Conservation (phyloP, 2,888 invertebrate species). For the Erynnis tages region DNA sequence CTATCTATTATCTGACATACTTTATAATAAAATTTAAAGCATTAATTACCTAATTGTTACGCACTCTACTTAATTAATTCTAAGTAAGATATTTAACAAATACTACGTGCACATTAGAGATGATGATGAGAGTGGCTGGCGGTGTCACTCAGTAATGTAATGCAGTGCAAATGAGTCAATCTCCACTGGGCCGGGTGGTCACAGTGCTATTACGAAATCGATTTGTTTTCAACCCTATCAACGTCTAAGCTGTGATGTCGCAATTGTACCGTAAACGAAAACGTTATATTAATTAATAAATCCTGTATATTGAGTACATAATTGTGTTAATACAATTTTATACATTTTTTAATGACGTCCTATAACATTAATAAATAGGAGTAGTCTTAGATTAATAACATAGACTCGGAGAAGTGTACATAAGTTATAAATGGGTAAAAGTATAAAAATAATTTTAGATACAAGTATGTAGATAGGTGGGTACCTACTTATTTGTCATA, state of each 20-base stretch:
- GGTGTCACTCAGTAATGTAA: slow-evolving; percentile 79
- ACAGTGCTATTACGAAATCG: slow-evolving; percentile 76
- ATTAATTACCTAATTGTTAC: slow-evolving; percentile 5
- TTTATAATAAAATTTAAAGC: background rate
- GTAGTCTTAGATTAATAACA: too few species aligned
- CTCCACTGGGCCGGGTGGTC: slow-evolving; percentile 69
- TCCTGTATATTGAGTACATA: background rate
- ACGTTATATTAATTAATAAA: slow-evolving; percentile 43
- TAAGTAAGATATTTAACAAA: slow-evolving; percentile 35
- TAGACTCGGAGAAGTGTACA: too few species aligned
- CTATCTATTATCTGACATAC: too few species aligned
- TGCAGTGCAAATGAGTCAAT: slow-evolving; percentile 82
- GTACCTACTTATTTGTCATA: too few species aligned
- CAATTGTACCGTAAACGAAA: slow-evolving; percentile 41
- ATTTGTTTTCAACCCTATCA: slow-evolving; percentile 56
- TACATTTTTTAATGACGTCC: too few species aligned
- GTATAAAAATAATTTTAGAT: too few species aligned
- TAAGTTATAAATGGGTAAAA: too few species aligned
- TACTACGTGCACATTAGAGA: slow-evolving; percentile 65
- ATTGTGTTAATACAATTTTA: too few species aligned
- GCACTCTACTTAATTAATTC: slow-evolving; percentile 21
- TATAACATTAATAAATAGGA: too few species aligned
- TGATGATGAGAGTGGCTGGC: slow-evolving; percentile 78
- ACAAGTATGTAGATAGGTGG: too few species aligned
- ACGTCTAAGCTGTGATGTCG: slow-evolving; percentile 23